phyloP scores from a whole-genome alignment of 2,888 invertebrate species.

The Eupithecia dodoneata region DNA sequence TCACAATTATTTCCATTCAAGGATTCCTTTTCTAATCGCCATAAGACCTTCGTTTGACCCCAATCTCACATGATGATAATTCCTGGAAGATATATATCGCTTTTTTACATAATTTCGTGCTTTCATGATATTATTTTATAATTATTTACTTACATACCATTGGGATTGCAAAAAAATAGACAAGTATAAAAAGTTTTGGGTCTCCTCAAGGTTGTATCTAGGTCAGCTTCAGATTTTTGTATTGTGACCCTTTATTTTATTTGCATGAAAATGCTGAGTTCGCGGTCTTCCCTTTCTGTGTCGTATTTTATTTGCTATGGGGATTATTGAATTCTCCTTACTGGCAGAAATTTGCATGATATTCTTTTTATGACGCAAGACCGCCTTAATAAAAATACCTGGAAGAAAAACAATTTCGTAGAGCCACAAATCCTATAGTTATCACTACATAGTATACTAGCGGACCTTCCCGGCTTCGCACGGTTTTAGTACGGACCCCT shows the following conservation, averaged over 20 bases:
- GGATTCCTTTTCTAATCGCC: no score
- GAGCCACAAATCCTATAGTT: not conserved
- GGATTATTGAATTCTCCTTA: conserved; percentile 8
- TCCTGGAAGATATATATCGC: no score
- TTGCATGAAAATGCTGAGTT: conserved; percentile 12
- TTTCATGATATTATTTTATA: not conserved
- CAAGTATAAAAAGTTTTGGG: not conserved
- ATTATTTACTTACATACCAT: not conserved
- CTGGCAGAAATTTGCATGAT: conserved; percentile 11
- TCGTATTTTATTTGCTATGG: conserved; percentile 9
- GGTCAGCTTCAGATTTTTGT: conserved; percentile 12
- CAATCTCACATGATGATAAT: no score
- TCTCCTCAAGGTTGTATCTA: conserved; percentile 3
- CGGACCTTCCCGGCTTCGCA: no score
- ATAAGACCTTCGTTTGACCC: no score
- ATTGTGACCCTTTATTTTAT: conserved; percentile 9
- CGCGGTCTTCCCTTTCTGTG: not conserved
- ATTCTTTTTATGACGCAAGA: conserved; percentile 1
- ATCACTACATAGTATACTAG: no score
- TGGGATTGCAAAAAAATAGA: not conserved
- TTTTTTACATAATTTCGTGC: no score
- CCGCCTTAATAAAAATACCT: not conserved
- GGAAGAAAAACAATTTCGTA: not conserved
- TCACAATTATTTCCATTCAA: no score
- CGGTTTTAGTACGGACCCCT: no score